phyloP scores from a whole-genome alignment of 2,113 vertebrate species.

The Mohoua ochrocephala region DNA sequence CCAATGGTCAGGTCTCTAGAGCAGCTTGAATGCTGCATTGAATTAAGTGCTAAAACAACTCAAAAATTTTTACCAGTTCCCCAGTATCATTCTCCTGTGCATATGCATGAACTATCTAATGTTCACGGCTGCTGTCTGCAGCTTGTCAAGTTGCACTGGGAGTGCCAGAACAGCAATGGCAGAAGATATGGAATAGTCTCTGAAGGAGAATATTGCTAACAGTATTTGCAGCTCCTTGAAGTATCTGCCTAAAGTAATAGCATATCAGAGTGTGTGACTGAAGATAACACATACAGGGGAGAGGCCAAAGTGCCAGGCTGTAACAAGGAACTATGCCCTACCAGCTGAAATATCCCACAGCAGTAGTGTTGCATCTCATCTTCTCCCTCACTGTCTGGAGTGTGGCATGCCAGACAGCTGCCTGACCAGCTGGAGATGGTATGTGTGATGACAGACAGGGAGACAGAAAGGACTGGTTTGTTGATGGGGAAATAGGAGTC shows the following conservation, averaged over 20 bases:
- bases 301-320: not conserved
- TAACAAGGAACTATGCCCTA: not conserved
- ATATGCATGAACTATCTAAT: not conserved
- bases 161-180: not conserved
- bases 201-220: not conserved
- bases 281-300: not conserved
- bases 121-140: not conserved
- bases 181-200: not conserved
- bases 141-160: not conserved
- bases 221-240: not conserved
- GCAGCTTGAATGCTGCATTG: not conserved
- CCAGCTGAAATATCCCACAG: not conserved
- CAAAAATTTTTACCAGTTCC: not conserved
- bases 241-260: not conserved
- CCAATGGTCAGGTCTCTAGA: not conserved
- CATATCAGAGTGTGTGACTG: not conserved
- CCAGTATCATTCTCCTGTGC: not conserved
- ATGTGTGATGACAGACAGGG: not conserved
- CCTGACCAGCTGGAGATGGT: not conserved
- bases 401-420: rapidly evolving
- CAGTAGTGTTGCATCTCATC: not conserved
- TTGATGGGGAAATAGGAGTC: not conserved
- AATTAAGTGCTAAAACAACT: not conserved
- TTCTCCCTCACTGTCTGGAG: not conserved
- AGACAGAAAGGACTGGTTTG: not conserved